phyloP scores from a whole-genome alignment of 2,888 invertebrate species.

The Leptinotarsa haldemani region DNA sequence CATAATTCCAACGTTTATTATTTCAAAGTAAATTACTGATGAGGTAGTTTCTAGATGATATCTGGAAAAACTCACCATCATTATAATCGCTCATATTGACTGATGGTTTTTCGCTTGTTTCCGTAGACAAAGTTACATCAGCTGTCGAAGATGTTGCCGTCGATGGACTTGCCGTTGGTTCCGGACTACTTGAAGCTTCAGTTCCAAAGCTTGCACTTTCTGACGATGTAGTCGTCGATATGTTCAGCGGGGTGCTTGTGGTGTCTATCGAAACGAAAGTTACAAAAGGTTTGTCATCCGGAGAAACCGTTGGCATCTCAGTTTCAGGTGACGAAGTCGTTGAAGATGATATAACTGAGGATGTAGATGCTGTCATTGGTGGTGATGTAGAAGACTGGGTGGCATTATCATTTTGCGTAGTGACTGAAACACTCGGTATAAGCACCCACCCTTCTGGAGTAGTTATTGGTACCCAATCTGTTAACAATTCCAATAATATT shows the following conservation, averaged over 20 bases:
- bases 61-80: slow-evolving; percentile 57
- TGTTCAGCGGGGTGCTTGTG: slow-evolving; percentile 14
- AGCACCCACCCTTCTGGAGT: slow-evolving; percentile 77
- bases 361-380: too few relatives aligned
- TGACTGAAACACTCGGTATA: slow-evolving; percentile 61
- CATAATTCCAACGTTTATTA: too few relatives aligned
- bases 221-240: slow-evolving; percentile 22
- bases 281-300: not conserved
- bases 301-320: slow-evolving; percentile 38
- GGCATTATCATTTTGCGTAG: slow-evolving; percentile 23
- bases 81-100: slow-evolving; percentile 65
- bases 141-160: slow-evolving; percentile 1
- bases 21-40: too few relatives aligned
- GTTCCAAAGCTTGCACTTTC: slow-evolving; percentile 26
- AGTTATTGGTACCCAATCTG: slow-evolving; percentile 73
- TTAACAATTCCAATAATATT: not conserved
- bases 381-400: slow-evolving; percentile 47
- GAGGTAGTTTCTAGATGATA: not conserved
- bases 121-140: slow-evolving; percentile 11
- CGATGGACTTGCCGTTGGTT: slow-evolving; percentile 25
- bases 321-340: slow-evolving; percentile 24
- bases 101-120: slow-evolving; percentile 35
- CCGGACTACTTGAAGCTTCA: slow-evolving; percentile 26
- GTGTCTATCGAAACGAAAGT: slow-evolving; percentile 16
- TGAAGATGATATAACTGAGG: slow-evolving; percentile 49